A percentile compares a stretch with the other conserved stretches of the same genome.
Evolutionary conservation across 2,888 invertebrate species (phyloP).

Genomic region (Brachynemurus nebulosus): DNA sequence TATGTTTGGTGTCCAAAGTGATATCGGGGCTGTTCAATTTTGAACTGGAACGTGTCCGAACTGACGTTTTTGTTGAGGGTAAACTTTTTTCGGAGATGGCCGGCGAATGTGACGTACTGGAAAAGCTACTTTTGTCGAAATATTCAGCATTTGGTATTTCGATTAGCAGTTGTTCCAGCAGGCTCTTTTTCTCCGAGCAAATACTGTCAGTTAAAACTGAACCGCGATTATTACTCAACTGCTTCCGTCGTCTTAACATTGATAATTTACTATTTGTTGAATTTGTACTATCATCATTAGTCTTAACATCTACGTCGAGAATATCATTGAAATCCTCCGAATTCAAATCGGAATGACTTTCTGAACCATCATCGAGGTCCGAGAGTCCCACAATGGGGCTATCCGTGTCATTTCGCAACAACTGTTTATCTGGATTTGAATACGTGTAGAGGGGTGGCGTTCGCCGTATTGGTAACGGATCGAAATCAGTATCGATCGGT

Average conservation of each 20-base stretch:
- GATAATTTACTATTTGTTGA: constrained; percentile 4
- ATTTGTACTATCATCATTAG: neutral
- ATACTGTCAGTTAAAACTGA: constrained; percentile 8
- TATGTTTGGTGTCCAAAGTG: constrained; percentile 25
- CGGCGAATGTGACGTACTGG: constrained; percentile 31
- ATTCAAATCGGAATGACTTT: constrained; percentile 11
- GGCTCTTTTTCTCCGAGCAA: constrained; percentile 35
- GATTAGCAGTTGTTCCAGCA: constrained; percentile 66
- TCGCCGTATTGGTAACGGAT: constrained; percentile 55
- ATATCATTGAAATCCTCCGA: constrained; percentile 10
- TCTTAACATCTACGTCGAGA: neutral
- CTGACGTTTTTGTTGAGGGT: constrained; percentile 33
- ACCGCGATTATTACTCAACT: constrained; percentile 14
- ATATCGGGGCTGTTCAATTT: constrained; percentile 50
- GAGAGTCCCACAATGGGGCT: constrained; percentile 22
- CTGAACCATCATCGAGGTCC: constrained; percentile 14
- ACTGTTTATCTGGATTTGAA: constrained; percentile 55
- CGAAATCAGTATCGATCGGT: constrained; percentile 29
- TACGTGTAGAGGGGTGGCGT: constrained; percentile 66
- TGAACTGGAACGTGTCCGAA: constrained; percentile 47
- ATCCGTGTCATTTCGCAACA: constrained; percentile 26
- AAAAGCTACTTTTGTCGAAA: constrained; percentile 27
- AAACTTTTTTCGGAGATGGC: constrained; percentile 33
- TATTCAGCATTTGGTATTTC: constrained; percentile 57
- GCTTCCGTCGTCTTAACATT: constrained; percentile 12